Evolutionary conservation across 2,113 vertebrate species (phyloP).

Genomic region (Pholis gunnellus): DNA sequence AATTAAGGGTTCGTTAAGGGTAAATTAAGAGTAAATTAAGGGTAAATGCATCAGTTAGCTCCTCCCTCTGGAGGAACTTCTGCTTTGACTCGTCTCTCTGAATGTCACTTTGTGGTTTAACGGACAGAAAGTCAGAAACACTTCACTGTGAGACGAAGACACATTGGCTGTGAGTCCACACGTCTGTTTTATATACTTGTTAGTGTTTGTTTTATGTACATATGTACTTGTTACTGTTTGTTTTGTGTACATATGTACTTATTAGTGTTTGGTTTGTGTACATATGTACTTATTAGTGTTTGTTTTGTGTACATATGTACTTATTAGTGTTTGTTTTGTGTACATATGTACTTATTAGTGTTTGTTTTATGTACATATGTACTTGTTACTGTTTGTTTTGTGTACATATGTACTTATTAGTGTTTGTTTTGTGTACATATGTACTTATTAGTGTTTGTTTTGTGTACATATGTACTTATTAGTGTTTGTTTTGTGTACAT

Average conservation of each 20-base stretch:
- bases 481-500: background rate
- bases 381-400: no score
- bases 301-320: no score
- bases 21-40: background rate
- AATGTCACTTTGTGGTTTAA: constrained; percentile 50
- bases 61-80: constrained; percentile 25
- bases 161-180: constrained; percentile 38
- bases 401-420: background rate
- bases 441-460: background rate
- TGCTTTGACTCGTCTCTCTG: constrained; percentile 29
- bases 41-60: background rate
- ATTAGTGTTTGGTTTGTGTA: background rate
- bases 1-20: no score
- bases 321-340: background rate
- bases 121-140: constrained; percentile 7
- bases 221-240: background rate
- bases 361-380: background rate
- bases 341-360: background rate
- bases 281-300: no score
- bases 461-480: background rate
- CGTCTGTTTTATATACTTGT: background rate
- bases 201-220: background rate
- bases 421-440: background rate
- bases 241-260: background rate
- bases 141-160: background rate